Evolutionary conservation across 2,797 vertebrate genomes (phyloP).

Genomic region (Gorsachius magnificus): DNA sequence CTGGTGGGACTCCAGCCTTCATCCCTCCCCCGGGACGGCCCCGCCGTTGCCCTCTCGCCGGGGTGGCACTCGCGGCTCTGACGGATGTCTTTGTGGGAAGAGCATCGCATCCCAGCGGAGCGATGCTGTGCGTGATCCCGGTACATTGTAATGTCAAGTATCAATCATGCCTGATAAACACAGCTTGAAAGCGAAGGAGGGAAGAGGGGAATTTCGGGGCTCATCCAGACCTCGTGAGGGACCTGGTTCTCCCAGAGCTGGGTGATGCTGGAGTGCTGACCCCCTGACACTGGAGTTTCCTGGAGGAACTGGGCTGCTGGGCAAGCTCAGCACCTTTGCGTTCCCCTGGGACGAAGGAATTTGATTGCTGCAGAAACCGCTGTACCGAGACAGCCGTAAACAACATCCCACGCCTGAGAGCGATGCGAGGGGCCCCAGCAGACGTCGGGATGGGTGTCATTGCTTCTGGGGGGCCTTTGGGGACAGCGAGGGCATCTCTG

Average conservation of each 20-base stretch:
- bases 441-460: fast-evolving
- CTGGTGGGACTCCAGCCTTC: background rate
- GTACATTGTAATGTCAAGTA: background rate
- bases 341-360: background rate
- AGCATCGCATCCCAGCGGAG: background rate
- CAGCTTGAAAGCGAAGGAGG: background rate
- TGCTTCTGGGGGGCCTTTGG: background rate
- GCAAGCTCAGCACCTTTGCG: background rate
- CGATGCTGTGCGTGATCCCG: fast-evolving
- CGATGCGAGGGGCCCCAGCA: fast-evolving
- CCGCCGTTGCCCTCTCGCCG: fast-evolving
- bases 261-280: background rate
- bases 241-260: no score
- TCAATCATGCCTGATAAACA: background rate
- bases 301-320: background rate
- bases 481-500: background rate
- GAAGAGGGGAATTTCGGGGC: background rate
- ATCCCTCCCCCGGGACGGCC: background rate
- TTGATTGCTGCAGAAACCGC: background rate
- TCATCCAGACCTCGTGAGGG: fast-evolving
- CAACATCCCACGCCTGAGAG: background rate
- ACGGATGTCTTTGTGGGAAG: background rate
- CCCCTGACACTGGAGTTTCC: background rate
- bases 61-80: background rate
- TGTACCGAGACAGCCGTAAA: fast-evolving